Base-by-base conservation (phyloP, 2,888 invertebrate species). In the Drosophila flavopinicola region DNA sequence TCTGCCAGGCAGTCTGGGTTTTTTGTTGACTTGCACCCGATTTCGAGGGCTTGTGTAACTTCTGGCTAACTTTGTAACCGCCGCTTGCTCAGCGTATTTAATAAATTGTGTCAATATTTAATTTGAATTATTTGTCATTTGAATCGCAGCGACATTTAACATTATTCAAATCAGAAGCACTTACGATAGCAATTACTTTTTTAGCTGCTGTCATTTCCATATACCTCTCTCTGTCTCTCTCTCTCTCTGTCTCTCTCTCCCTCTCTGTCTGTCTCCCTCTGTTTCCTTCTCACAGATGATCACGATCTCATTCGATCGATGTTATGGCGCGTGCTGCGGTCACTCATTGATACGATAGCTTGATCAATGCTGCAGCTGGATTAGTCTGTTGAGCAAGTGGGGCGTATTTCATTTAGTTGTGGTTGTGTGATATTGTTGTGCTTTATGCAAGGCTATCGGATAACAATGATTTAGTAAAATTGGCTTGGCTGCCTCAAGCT, bases 321-420 rank as follows among this genome's bases (percentile, higher is more conserved):
- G 54, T 38, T 33, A 11, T 58, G 75, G 58, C 86, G 73, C 78
- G 84, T 84, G 84, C 75, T 77, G 66, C 47, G 51, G 47, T 54
- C 25, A 37, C n/a, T 47, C 39, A 69, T 70, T 75, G 61, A 72
- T 77, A 64, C 41, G 39, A 10, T 13, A 38, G 57, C 7, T 25
- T 42, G 27, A 35, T 44, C 39, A 37, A 33, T 25, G 7, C 15
- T 25, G 39, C 13, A 23, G 42, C 10, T 41, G 35, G 27, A 53
- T 42, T 54, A 37, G 13, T 42, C 4, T 24, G 20, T 17, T 51
- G 24, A 20, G 9, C 27, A 58, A 75, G 47, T 64, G 83, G 82
- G 79, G 79, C 79, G 79, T 75, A 61, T 73, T 56, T 66, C 20
- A 58, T 51, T 51, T 37, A 9, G 33, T 24, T 42, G 42, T 24